Conservation (phyloP, 1,140 invertebrate genomes). For the Eurosta solidaginis region DNA sequence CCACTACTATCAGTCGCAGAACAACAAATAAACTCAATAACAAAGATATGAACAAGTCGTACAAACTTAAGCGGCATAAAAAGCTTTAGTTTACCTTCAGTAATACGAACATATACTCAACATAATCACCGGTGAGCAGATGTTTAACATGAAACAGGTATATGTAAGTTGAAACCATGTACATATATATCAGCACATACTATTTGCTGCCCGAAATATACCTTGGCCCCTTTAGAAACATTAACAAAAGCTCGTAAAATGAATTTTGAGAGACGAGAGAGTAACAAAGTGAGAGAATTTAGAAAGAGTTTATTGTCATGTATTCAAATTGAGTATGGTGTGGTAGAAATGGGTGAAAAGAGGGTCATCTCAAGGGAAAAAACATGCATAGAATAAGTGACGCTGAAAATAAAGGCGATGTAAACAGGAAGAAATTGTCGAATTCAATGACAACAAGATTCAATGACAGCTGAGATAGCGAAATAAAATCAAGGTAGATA, state of each 20-base stretch:
- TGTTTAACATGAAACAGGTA: too few species aligned
- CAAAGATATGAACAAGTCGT: background rate
- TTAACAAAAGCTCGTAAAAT: too few species aligned
- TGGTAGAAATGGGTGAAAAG: background rate
- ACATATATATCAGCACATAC: too few species aligned
- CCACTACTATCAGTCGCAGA: slow-evolving; percentile 1
- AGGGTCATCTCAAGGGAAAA: background rate
- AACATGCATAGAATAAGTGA: background rate
- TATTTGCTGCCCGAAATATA: background rate
- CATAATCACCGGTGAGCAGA: background rate
- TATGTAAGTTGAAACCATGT: too few species aligned
- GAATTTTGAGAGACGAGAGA: too few species aligned
- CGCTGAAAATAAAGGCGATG: background rate
- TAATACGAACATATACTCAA: too few species aligned
- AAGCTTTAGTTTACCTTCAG: too few species aligned
- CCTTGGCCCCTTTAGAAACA: too few species aligned
- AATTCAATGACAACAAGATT: too few species aligned
- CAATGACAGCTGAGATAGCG: too few species aligned
- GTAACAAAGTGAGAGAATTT: background rate
- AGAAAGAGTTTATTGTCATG: background rate
- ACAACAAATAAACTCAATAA: background rate
- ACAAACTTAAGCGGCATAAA: background rate
- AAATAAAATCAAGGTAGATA: too few species aligned
- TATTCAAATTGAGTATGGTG: background rate
- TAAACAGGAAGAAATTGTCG: slow-evolving; percentile 12